These are phyloP conservation scores for Rallus limicola DNA, from an alignment of 2,113 vertebrate species.

Conservation along the genomic window DNA sequence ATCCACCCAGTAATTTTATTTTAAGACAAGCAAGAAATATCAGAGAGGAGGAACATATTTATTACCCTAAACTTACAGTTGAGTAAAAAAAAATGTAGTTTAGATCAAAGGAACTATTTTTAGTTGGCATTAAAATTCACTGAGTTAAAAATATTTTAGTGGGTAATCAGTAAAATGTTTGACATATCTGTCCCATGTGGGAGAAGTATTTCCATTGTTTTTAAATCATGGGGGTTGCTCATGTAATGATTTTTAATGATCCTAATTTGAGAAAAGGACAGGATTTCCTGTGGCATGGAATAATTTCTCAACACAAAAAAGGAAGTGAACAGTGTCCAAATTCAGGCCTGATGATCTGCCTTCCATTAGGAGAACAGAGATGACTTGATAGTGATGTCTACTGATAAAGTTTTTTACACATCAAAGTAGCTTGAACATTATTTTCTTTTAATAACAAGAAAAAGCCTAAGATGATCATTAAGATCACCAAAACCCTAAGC, in stretches of 20 bases:
- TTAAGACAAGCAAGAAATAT: background rate
- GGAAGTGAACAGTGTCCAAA: background rate
- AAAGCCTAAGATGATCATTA: background rate
- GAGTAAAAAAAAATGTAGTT: background rate
- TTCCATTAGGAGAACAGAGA: slow-evolving; percentile 1
- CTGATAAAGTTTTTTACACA: background rate
- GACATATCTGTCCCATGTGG: background rate
- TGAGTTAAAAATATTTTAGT: background rate
- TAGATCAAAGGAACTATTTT: background rate
- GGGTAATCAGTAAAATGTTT: background rate
- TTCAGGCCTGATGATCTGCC: background rate
- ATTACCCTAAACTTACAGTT: background rate
- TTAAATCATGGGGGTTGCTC: background rate
- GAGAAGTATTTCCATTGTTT: background rate
- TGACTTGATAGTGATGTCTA: background rate
- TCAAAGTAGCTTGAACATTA: background rate
- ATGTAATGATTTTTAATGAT: background rate
- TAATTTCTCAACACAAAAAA: background rate
- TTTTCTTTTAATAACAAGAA: background rate
- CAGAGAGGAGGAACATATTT: background rate
- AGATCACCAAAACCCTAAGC: background rate
- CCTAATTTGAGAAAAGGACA: background rate
- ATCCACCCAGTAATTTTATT: background rate
- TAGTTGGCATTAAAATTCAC: background rate
- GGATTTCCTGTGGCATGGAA: slow-evolving; percentile 6